Percentiles rank a stretch among this genome's conserved stretches.
Conservation (phyloP, 2,888 invertebrate genomes). For the Gari tellinella region DNA sequence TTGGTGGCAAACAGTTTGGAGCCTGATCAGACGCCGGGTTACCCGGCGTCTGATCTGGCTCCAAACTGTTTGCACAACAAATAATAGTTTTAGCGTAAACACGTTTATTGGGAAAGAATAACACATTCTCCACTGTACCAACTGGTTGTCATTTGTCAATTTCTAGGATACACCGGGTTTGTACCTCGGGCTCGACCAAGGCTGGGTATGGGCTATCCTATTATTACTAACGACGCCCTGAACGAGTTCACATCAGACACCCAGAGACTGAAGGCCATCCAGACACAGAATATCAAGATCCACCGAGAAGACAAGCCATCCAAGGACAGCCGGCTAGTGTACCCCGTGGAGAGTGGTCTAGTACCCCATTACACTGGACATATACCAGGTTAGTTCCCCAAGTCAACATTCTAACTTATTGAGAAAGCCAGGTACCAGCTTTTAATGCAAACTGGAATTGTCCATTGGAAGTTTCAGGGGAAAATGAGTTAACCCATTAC, state of each 20-base stretch:
- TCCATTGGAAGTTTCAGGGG: too few relatives aligned
- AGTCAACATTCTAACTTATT: too few relatives aligned
- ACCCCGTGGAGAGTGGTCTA: constrained; percentile 75
- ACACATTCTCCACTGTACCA: too few relatives aligned
- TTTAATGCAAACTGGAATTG: too few relatives aligned
- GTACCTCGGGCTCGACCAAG: constrained; percentile 75
- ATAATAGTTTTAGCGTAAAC: too few relatives aligned
- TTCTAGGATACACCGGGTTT: constrained; percentile 79
- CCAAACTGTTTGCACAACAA: too few relatives aligned
- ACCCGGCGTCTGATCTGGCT: too few relatives aligned
- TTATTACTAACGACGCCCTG: constrained; percentile 77
- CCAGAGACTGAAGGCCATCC: constrained; percentile 46
- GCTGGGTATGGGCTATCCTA: constrained; percentile 79
- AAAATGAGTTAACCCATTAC: too few relatives aligned
- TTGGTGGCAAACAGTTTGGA: too few relatives aligned
- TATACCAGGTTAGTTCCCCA: constrained; percentile 79
- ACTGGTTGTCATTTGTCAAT: background rate
- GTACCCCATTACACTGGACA: constrained; percentile 81
- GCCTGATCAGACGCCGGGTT: too few relatives aligned
- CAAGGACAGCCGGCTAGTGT: constrained; percentile 68
- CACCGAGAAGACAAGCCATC: constrained; percentile 36
- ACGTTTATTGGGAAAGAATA: too few relatives aligned
- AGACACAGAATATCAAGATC: constrained; percentile 60
- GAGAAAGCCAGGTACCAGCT: too few relatives aligned
- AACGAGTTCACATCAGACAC: constrained; percentile 77